phyloP scores from a whole-genome alignment of 2,113 vertebrate species.

The Trichomycterus rosablanca region DNA sequence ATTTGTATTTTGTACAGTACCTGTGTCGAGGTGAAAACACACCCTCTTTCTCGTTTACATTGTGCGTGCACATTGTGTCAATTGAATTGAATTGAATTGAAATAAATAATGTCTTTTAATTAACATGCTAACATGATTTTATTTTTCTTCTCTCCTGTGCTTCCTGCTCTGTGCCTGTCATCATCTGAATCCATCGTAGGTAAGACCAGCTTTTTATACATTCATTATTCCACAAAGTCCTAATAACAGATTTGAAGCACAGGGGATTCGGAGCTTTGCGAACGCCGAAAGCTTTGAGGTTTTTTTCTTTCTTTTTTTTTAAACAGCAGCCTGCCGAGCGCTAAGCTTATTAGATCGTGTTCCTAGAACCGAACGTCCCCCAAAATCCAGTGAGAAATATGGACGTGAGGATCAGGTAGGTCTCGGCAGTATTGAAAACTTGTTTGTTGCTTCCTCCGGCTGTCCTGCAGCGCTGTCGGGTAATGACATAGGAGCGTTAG shows the following conservation, averaged over 20 bases:
- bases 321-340: not conserved
- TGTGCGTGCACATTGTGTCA: too few species aligned
- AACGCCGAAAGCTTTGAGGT: not conserved
- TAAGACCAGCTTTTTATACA: slow-evolving; percentile 15
- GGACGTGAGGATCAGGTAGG: slow-evolving; percentile 38
- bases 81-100: too few species aligned
- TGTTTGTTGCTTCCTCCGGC: slow-evolving; percentile 29
- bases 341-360: slow-evolving; percentile 11
- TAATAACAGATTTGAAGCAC: not conserved
- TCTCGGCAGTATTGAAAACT: slow-evolving; percentile 25
- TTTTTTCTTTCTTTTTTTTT: too few species aligned
- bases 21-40: too few species aligned
- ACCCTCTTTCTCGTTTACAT: too few species aligned
- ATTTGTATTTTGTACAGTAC: too few species aligned
- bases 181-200: slow-evolving; percentile 17
- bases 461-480: slow-evolving; percentile 29
- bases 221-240: slow-evolving; percentile 9
- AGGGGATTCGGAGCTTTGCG: not conserved
- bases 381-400: slow-evolving; percentile 27
- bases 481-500: slow-evolving; percentile 39
- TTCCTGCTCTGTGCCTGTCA: slow-evolving; percentile 1
- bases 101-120: too few species aligned
- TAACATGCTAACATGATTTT: not conserved
- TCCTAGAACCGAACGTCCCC: slow-evolving; percentile 1
- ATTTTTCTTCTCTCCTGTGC: slow-evolving; percentile 30